Evolutionary conservation across 2,113 vertebrate genomes (phyloP).

Genomic region (Herpetotheres cachinnans): DNA sequence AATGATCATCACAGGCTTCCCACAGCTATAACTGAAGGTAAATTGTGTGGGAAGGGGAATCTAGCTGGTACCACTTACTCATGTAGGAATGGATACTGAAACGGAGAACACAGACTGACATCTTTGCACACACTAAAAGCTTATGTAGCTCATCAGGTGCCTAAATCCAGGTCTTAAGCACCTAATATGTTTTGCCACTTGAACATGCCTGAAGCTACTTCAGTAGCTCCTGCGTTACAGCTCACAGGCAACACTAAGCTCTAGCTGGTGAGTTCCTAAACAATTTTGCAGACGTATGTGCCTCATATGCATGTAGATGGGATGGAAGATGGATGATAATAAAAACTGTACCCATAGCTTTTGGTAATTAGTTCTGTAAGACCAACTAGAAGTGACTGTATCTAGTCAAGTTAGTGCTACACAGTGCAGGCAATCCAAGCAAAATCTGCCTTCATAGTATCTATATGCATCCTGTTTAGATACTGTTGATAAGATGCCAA

Average conservation of each 20-base stretch:
- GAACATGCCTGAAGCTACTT: background rate
- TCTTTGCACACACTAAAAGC: background rate
- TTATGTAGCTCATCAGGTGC: background rate
- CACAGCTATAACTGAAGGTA: background rate
- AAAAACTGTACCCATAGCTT: background rate
- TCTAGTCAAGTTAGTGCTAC: background rate
- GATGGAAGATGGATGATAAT: background rate
- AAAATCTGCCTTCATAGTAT: background rate
- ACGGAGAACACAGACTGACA: background rate
- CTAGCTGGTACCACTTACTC: background rate
- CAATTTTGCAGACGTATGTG: rapidly evolving
- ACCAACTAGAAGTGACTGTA: background rate
- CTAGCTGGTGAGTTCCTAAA: rapidly evolving
- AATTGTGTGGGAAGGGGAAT: background rate
- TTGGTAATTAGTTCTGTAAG: background rate
- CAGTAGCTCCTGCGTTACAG: background rate
- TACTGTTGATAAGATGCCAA: background rate
- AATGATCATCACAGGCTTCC: background rate
- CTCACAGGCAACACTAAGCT: background rate
- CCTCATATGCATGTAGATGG: rapidly evolving
- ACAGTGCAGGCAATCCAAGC: background rate
- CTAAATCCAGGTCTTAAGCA: background rate
- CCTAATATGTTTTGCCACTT: background rate
- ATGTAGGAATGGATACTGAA: background rate
- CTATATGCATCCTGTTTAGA: background rate